Conservation (phyloP, 2,113 vertebrate species). For the Salvelinus alpinus region DNA sequence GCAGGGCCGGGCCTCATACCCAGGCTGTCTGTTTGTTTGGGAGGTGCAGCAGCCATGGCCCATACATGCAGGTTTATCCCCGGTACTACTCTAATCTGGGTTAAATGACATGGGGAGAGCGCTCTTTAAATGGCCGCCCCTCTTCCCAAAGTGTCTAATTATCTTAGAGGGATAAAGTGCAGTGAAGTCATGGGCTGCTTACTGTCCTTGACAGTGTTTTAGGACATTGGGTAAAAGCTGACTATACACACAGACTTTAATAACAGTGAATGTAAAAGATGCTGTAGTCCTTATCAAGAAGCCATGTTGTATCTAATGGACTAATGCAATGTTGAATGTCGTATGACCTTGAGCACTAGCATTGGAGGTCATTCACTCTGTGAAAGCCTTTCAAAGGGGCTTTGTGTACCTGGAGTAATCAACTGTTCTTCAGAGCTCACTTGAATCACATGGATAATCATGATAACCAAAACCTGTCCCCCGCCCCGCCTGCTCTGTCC, state of each 20-base stretch:
- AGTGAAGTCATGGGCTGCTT: neutral
- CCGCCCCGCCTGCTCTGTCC: neutral
- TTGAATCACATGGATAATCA: neutral
- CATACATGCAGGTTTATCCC: too few relatives aligned
- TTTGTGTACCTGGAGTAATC: neutral
- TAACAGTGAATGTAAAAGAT: neutral
- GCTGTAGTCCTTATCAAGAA: neutral
- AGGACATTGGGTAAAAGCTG: neutral
- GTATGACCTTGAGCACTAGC: neutral
- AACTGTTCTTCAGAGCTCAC: neutral
- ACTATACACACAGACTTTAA: neutral
- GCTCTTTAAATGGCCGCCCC: neutral
- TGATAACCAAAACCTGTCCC: neutral
- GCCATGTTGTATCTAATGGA: neutral
- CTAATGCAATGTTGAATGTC: neutral
- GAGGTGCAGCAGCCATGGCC: too few relatives aligned
- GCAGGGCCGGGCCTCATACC: constrained; percentile 11
- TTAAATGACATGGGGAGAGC: neutral
- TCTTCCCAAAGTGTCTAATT: neutral
- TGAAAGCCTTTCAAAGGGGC: neutral
- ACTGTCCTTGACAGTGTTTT: neutral
- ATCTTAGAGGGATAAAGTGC: neutral
- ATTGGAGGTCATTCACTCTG: neutral
- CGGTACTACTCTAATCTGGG: neutral
- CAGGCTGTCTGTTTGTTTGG: neutral